These are phyloP conservation scores for Cyprinus carpio DNA, from an alignment of 2,113 vertebrate species.

Conservation along the genomic window DNA sequence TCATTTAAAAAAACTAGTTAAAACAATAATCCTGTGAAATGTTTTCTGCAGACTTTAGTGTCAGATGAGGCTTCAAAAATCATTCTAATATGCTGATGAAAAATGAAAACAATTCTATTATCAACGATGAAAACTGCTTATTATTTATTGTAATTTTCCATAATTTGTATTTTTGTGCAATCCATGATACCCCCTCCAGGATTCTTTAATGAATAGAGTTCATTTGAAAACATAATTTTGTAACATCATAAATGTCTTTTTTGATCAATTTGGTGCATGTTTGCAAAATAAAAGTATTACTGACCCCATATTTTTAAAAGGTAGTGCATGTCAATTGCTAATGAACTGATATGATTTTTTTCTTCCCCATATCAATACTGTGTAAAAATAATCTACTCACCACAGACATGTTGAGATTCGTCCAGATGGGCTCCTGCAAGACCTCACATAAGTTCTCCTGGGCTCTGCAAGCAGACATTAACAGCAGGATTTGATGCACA, in stretches of 20 bases:
- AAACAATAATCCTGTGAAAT: neutral
- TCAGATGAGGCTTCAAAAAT: neutral
- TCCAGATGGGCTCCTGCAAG: slow-evolving; percentile 87
- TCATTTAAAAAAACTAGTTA: too few species aligned
- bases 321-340: neutral
- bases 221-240: neutral
- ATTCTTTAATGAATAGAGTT: neutral
- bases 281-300: neutral
- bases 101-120: neutral
- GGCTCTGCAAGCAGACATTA: slow-evolving; percentile 92
- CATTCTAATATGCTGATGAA: neutral
- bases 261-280: neutral
- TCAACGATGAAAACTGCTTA: neutral
- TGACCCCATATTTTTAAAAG: neutral
- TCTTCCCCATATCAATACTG: neutral
- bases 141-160: too few species aligned
- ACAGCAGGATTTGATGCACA: slow-evolving; percentile 85
- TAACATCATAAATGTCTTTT: neutral
- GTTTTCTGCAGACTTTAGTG: neutral
- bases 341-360: neutral
- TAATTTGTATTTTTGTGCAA: neutral
- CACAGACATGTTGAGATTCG: slow-evolving; percentile 90
- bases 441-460: slow-evolving; percentile 86
- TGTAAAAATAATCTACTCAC: slow-evolving; percentile 70
- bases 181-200: neutral